phyloP scores from a whole-genome alignment of 2,113 vertebrate genomes.

The Hyaena hyaena region DNA sequence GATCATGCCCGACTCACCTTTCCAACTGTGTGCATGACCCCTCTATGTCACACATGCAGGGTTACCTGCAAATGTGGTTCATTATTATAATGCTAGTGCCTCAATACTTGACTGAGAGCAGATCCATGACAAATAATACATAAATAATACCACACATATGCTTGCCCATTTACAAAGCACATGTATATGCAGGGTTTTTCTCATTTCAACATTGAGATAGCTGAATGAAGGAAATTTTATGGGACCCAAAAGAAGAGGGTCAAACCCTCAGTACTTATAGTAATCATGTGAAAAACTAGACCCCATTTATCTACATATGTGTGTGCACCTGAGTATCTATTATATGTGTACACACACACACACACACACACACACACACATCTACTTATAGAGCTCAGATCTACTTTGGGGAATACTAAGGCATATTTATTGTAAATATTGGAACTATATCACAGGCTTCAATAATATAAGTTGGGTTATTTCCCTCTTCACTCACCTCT shows the following conservation, averaged over 20 bases:
- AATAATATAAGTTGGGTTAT: background rate
- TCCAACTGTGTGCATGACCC: background rate
- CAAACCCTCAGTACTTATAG: background rate
- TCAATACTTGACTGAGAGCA: background rate
- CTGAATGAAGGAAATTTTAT: background rate
- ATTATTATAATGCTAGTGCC: background rate
- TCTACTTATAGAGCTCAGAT: background rate
- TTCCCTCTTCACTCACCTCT: background rate
- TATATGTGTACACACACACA: background rate
- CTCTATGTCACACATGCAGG: background rate
- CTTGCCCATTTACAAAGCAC: background rate
- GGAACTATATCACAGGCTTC: background rate
- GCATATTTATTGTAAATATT: background rate
- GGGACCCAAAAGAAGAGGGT: background rate
- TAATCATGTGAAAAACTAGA: background rate
- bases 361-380: accelerated
- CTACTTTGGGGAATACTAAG: background rate
- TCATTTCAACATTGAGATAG: background rate
- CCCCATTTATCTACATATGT: background rate
- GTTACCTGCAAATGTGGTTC: background rate
- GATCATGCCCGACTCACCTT: background rate
- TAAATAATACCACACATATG: background rate
- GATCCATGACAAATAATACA: background rate
- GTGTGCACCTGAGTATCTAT: background rate
- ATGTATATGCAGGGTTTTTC: background rate